Base-by-base conservation (phyloP, 2,113 vertebrate species). In the Malurus alboscapulatus region DNA sequence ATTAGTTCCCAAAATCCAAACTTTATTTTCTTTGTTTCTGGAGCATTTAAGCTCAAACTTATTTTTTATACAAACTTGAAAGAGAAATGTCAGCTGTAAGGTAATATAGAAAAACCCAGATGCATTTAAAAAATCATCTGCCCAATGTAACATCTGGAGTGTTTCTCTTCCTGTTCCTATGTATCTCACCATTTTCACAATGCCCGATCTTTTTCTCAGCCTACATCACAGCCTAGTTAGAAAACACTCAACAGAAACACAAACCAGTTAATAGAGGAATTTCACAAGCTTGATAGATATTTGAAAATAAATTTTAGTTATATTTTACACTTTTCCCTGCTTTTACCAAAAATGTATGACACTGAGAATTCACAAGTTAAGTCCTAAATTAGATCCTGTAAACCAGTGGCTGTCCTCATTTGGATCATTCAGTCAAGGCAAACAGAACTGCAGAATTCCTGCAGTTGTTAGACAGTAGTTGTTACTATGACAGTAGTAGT, bases 241-340 rank as follows among this genome's bases (percentile, higher is more conserved):
- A 91, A 73, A 92, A 2, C 9, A 36, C 55, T 76, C 92, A 87
- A 50, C 83, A 87, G 80, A 94, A 91, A 87, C 57, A 78, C 72
- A 84, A 58, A 83, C 42, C 84, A 91, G 79, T 95, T 87, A 90
- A 79, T 62, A 61, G 51, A 71, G 40, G 17, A 34, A 30, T 91
- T 90, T 94, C 74, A 94, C 79, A 83, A 36, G 19, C 59, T 95
- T 95, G 91, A 79, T 63, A 83, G 53, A 66, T 72, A 82, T 26
- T 94, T 96, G 69, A 78, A 88, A 82, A 69, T 42, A 92, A 87
- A 44, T n/a, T 95, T 94, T 94, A 92, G 73, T 94, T 94, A 61
- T 36, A 92, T 73, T 74, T 91, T 66, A 48, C 63, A 73, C 38
- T 71, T 73, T 58, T 55, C 63, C 32, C 62, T 93, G 71, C 69